Evolutionary conservation across 37 sponge, comb jelly and placozoan species (phyloP), one percentile per base, ranked within the genome.

Genomic region (Chondrilla cf. caribensis): DNA sequence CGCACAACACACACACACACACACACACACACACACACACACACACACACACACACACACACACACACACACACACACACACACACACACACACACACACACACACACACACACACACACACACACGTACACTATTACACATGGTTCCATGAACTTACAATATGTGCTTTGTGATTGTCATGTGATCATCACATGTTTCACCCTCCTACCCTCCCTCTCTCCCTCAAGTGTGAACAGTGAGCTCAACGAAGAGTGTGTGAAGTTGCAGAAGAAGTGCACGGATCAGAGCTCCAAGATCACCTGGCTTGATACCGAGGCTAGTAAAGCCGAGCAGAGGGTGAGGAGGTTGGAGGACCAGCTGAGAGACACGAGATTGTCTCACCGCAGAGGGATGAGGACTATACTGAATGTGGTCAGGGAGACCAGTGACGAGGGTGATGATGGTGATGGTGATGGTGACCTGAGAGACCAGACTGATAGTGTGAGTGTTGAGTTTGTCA

Each of bases 341-440:
- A 28, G 33, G 31, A 33, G 29, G 4, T 33, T 67, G 68, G 68
- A 67, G 33, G 7, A 33, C 0, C 68, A 31, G 2, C 3, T 67
- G 68, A 67, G 35, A 33, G 68, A 33, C 2, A 26, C 15, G 26
- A 28, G 35, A 33, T n/a, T 18, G 31, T 31, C 14, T 18, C 68
- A 67, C 68, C n/a, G 35, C 32, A 67, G 68, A 18, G 68, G 4
- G 31, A 67, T 67, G 68, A 67, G 29, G 68, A 29, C 68, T 33
- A 67, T 67, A 26, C 29, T 67, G 35, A 29, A 67, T 33, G 35
- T 67, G 3, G 68, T 67, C 17, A n/a, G 17, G 68, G 68, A 26
- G 68, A 6, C n/a, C n/a, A 47, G 51, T 14, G 51, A 47, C 11
- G 11, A 11, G 6, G 51, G 35, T 26, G 68, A 26, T 26, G 64